phyloP scores from a whole-genome alignment of 2,113 vertebrate genomes.

The Excalfactoria chinensis region DNA sequence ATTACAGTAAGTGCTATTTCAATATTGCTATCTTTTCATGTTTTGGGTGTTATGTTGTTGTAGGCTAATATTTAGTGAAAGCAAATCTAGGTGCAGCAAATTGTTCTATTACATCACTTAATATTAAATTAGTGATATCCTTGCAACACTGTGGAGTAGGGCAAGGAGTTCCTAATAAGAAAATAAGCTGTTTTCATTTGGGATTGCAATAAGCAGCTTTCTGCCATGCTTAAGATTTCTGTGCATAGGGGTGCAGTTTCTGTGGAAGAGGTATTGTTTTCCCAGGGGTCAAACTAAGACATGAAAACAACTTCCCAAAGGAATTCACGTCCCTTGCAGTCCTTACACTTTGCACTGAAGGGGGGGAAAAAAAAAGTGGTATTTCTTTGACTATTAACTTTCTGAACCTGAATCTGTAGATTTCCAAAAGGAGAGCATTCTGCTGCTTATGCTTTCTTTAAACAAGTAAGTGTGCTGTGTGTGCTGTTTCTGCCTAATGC shows the following conservation, averaged over 20 bases:
- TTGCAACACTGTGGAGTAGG: neutral
- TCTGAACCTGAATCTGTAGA: neutral
- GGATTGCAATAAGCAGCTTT: neutral
- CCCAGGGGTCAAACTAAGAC: fast-evolving
- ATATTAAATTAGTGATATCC: neutral
- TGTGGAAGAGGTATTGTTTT: neutral
- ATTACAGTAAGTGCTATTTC: constrained; percentile 88
- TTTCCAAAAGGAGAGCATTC: neutral
- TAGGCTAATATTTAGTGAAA: neutral
- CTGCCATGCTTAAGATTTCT: neutral
- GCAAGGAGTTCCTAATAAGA: neutral
- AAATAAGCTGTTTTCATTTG: neutral
- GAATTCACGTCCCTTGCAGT: neutral
- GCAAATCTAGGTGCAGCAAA: neutral
- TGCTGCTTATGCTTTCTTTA: neutral
- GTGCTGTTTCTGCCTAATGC: neutral
- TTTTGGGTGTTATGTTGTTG: neutral
- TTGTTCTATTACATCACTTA: neutral
- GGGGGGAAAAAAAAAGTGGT: neutral
- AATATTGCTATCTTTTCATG: neutral
- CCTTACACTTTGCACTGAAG: neutral
- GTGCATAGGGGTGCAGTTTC: neutral
- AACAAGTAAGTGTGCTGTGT: neutral
- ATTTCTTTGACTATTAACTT: neutral
- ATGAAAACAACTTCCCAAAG: fast-evolving